These are phyloP conservation scores for Magallana gigas DNA, from an alignment of 1,140 invertebrate species.

Conservation along the genomic window DNA sequence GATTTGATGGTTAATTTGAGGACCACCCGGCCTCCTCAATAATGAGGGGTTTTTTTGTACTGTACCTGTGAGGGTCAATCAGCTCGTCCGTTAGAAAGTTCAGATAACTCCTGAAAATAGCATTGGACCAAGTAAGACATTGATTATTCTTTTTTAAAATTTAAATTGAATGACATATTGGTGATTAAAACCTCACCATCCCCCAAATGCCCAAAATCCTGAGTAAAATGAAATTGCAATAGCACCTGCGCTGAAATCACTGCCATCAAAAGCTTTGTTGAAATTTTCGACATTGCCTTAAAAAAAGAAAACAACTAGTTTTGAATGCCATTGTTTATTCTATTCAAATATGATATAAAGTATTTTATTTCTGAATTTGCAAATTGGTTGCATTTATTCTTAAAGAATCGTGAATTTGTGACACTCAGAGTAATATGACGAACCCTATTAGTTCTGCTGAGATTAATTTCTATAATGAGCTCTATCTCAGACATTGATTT, in stretches of 20 bases:
- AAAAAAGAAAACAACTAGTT: background rate
- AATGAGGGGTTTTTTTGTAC: too few species aligned
- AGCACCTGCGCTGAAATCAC: conserved; percentile 92
- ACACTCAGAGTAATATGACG: too few species aligned
- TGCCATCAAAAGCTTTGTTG: conserved; percentile 89
- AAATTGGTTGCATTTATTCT: too few species aligned
- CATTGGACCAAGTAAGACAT: background rate
- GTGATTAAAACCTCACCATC: conserved; percentile 83
- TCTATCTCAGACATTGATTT: too few species aligned
- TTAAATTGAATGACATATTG: background rate
- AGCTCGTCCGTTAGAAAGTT: conserved; percentile 89
- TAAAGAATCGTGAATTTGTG: too few species aligned
- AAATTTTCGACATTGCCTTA: conserved; percentile 85
- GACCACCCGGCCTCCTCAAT: too few species aligned
- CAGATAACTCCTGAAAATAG: conserved; percentile 77
- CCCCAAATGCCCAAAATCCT: conserved; percentile 98
- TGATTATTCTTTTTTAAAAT: background rate
- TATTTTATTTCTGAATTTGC: too few species aligned
- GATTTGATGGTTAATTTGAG: too few species aligned
- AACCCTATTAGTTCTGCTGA: too few species aligned
- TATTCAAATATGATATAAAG: too few species aligned
- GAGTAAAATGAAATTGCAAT: conserved; percentile 98
- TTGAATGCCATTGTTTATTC: too few species aligned
- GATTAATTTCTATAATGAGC: too few species aligned
- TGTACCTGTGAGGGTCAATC: conserved; percentile 88